Percentiles rank a stretch among this genome's conserved stretches.
phyloP scores from a whole-genome alignment of 2,888 invertebrate species.

The Rambutsinella grinnellia region DNA sequence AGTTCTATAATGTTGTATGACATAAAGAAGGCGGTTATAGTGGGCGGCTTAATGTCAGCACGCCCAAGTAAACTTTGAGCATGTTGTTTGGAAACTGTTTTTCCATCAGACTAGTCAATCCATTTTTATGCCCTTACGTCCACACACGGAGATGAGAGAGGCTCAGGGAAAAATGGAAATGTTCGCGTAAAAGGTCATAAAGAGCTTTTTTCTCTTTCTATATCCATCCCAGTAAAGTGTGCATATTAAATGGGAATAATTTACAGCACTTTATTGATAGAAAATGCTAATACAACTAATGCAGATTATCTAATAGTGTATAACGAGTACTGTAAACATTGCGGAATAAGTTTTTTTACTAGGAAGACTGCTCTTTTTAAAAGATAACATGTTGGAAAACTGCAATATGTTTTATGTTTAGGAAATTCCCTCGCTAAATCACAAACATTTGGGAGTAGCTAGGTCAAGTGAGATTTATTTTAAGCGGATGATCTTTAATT shows the following conservation, averaged over 20 bases:
- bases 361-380: background rate
- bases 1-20: constrained; percentile 28
- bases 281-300: constrained; percentile 37
- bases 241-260: background rate
- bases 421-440: too few relatives aligned
- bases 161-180: background rate
- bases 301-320: constrained; percentile 15
- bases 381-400: constrained; percentile 12
- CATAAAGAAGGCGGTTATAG: constrained; percentile 53
- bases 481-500: too few relatives aligned
- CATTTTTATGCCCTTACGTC: background rate
- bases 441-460: too few relatives aligned
- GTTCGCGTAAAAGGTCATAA: background rate
- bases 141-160: background rate
- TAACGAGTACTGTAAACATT: constrained; percentile 32
- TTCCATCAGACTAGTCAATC: constrained; percentile 25
- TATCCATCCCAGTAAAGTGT: too few relatives aligned
- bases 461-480: too few relatives aligned
- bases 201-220: background rate
- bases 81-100: constrained; percentile 51
- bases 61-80: constrained; percentile 47
- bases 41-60: constrained; percentile 53
- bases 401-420: background rate
- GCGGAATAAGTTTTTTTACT: constrained; percentile 4
- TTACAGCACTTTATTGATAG: constrained; percentile 27